Conservation (phyloP, 2,113 vertebrate species). For the Melanotaenia duboulayi region DNA sequence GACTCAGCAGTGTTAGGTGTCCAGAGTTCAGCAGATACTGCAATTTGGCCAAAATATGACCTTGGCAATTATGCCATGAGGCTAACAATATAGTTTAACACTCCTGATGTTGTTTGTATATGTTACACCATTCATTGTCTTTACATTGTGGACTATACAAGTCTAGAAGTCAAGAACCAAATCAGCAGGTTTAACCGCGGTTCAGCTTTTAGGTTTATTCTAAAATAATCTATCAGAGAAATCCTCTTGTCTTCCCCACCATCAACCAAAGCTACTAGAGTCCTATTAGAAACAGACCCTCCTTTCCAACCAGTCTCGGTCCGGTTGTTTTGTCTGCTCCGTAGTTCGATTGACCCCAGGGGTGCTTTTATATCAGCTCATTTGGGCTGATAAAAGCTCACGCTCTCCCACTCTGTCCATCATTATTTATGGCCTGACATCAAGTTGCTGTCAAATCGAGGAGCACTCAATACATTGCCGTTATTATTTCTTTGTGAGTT, state of each 20-base stretch:
- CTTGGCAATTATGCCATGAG: no score
- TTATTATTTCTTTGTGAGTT: constrained; percentile 1
- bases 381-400: constrained; percentile 28
- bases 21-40: no score
- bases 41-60: no score
- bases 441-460: neutral
- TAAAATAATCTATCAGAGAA: neutral
- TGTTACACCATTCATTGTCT: no score
- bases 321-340: neutral
- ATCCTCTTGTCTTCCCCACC: neutral
- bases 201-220: neutral
- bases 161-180: no score
- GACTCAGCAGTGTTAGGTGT: no score
- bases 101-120: no score
- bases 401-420: neutral
- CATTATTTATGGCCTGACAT: constrained; percentile 21
- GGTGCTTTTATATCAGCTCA: constrained; percentile 6
- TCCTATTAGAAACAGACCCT: constrained; percentile 1
- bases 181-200: neutral
- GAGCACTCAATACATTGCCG: constrained; percentile 1
- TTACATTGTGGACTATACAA: no score
- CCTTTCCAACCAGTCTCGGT: neutral
- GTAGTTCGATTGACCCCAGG: neutral
- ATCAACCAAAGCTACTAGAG: neutral
- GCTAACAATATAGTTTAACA: no score